Base-by-base conservation (phyloP, 1,140 invertebrate genomes). In the Akabosia matsudoensis region DNA sequence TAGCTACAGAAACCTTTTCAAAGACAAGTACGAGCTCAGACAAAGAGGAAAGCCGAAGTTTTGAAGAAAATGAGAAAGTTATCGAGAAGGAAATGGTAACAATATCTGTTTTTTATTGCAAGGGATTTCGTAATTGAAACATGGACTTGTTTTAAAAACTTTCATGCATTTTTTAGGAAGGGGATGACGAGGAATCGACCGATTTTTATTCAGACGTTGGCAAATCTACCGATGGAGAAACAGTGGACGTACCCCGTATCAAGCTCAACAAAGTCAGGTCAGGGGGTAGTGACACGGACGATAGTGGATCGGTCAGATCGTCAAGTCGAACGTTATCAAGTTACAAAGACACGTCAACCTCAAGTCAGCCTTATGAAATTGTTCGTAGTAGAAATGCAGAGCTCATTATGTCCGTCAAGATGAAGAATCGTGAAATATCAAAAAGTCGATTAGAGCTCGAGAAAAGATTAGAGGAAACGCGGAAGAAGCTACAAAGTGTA, bases 401-500 rank as follows among this genome's bases (percentile, higher is more conserved):
- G 45, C 61, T 81, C 1, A 81, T 81, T 45, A 80, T 81, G 76
- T 81, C 80, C 0, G 78, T 81, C 1, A 81, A 81, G 73, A 70
- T 76, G 51, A 82, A 81, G 33, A 90, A 92, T 83, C 84, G 87
- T 0, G 90, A 91, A 77, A 88, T 90, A 0, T 88, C 88, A 2
- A 90, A 90, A 75, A 92, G 92, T 81, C 87, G 93, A 56, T 92
- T 95, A 84, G 93, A 96, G 84, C 85, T 96, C 64, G 89, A 92
- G 79, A 90, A 92, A 83, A 88, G 93, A 82, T 93, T 96, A 83
- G 90, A 93, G 83, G 94, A 96, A 85, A 95, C 94, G 0, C 89
- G 92, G 83, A 89, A 91, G 82, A 94, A 95, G 85, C 85, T 97
- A 67, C 92, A 96, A 87, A 95, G 90, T 85, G 94, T 96, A 85